Conservation (phyloP, 2,113 vertebrate species). For the Columbina picui region DNA sequence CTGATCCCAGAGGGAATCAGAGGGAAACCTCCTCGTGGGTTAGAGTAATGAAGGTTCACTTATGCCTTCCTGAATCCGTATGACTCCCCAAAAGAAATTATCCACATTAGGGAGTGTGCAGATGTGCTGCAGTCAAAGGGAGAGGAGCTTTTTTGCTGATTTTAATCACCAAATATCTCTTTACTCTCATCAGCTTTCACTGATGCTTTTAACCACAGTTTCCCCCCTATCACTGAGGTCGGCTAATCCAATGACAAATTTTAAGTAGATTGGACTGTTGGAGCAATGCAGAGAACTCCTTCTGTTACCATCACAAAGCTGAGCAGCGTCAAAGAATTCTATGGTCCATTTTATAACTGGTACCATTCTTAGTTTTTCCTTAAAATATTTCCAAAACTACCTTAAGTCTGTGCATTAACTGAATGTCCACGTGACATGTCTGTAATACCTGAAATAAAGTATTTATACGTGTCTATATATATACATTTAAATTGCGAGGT, state of each 20-base stretch:
- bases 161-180: background rate
- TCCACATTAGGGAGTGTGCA: background rate
- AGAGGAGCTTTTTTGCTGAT: background rate
- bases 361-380: background rate
- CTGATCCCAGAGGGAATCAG: background rate
- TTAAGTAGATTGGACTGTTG: background rate
- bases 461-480: too few species aligned
- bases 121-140: background rate
- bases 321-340: background rate
- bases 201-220: background rate
- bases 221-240: too few species aligned
- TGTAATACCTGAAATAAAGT: background rate
- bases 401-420: background rate
- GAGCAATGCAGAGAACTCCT: background rate
- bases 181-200: background rate
- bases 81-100: background rate
- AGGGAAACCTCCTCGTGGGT: background rate
- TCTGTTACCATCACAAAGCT: background rate
- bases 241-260: background rate
- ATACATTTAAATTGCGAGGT: background rate
- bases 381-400: background rate
- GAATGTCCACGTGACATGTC: accelerated
- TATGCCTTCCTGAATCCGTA: background rate
- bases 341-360: background rate
- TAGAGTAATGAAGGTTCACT: background rate